Conservation (phyloP, 2,888 invertebrate genomes). For the Lasioglossum pauxillum region DNA sequence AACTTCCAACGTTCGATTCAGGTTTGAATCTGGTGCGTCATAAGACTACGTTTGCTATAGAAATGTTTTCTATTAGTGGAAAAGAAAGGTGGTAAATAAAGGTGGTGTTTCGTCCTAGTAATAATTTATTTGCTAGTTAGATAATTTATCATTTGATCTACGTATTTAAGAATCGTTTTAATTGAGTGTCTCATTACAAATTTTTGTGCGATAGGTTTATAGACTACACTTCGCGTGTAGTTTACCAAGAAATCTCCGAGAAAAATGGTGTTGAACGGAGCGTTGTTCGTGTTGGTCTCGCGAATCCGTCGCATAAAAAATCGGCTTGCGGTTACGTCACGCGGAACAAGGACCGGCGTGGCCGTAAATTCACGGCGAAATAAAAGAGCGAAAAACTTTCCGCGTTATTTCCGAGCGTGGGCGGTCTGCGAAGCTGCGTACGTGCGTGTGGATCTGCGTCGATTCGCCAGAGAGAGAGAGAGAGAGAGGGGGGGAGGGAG, state of each 20-base stretch:
- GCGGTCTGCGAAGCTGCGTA: background rate
- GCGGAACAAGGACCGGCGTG: background rate
- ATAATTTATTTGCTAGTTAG: too few relatives aligned
- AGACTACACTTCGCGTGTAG: too few relatives aligned
- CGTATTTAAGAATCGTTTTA: background rate
- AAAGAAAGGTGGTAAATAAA: too few relatives aligned
- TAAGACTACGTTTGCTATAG: too few relatives aligned
- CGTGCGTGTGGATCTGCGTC: background rate
- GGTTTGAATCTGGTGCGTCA: too few relatives aligned
- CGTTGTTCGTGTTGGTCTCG: background rate
- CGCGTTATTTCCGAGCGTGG: constrained; percentile 5
- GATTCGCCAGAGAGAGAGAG: background rate
- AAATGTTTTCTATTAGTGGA: too few relatives aligned
- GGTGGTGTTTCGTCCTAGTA: too few relatives aligned
- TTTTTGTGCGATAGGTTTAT: too few relatives aligned
- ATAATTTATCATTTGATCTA: too few relatives aligned
- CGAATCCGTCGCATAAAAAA: background rate
- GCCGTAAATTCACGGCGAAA: background rate
- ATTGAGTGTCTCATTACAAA: too few relatives aligned
- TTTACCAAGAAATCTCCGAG: background rate
- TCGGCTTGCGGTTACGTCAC: background rate
- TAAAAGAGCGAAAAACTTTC: constrained; percentile 3
- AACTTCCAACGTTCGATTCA: too few relatives aligned
- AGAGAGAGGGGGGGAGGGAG: background rate
- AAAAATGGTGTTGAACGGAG: background rate